These are phyloP conservation scores for Burhinus bistriatus DNA, from an alignment of 2,113 vertebrate species.

Conservation along the genomic window DNA sequence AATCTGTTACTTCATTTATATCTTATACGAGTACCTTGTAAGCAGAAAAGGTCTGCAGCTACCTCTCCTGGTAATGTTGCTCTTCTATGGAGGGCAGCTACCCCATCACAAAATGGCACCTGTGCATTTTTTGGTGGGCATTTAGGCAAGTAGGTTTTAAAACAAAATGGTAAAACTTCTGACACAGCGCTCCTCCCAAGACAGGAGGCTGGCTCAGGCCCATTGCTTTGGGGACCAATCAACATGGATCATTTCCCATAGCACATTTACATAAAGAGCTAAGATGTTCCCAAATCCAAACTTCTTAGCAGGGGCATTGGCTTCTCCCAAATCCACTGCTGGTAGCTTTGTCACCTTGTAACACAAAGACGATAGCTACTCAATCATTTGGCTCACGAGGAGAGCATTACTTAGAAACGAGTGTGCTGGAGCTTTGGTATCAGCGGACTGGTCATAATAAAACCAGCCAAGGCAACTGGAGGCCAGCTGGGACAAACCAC, in stretches of 20 bases:
- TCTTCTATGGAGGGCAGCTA: neutral
- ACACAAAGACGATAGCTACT: neutral
- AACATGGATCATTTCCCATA: neutral
- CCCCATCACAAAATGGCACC: neutral
- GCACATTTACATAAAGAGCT: neutral
- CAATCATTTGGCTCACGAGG: rapidly evolving
- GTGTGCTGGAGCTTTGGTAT: neutral
- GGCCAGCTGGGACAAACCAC: neutral
- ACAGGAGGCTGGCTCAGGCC: neutral
- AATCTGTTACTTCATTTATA: neutral
- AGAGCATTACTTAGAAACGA: neutral
- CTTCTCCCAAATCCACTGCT: neutral
- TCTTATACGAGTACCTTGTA: neutral
- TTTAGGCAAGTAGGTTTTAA: neutral
- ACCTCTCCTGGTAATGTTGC: neutral
- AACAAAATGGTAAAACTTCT: neutral
- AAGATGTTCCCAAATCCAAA: neutral
- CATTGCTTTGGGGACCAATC: neutral
- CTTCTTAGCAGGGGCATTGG: neutral
- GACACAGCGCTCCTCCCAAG: neutral
- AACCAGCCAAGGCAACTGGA: neutral
- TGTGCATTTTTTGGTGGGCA: neutral
- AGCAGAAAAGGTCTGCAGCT: neutral
- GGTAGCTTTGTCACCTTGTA: neutral
- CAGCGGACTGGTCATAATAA: neutral